A percentile compares a stretch with the other conserved stretches of the same genome.
Conservation (phyloP, 1,140 invertebrate genomes). For the Magallana ariakensis region DNA sequence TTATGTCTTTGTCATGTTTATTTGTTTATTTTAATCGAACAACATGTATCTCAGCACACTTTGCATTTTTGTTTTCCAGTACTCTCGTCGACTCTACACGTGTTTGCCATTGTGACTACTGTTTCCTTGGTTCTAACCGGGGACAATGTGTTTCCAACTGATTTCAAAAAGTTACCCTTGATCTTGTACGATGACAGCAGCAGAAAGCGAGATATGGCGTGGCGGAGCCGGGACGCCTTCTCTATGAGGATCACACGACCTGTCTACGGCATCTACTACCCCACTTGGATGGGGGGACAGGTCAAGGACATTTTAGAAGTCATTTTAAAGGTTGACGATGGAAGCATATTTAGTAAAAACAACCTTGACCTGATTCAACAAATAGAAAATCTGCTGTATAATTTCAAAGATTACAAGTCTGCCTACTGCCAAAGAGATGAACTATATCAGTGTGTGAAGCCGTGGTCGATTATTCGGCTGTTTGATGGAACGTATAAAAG, state of each 20-base stretch:
- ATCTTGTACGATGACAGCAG: conserved; percentile 45
- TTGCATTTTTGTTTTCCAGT: conserved; percentile 40
- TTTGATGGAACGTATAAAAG: conserved; percentile 59
- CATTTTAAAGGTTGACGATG: conserved; percentile 40
- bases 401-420: conserved; percentile 37
- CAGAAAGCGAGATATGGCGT: conserved; percentile 48
- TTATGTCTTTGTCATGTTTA: not conserved
- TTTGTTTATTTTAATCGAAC: too few relatives aligned
- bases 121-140: conserved; percentile 41
- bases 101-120: conserved; percentile 47
- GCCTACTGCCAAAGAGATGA: conserved; percentile 45
- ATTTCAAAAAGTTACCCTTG: conserved; percentile 52
- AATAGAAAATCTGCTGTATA: conserved; percentile 56
- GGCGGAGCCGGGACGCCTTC: conserved; percentile 43
- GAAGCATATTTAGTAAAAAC: conserved; percentile 54
- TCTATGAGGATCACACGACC: conserved; percentile 1
- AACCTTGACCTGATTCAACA: conserved; percentile 44
- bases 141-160: conserved; percentile 47
- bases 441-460: conserved; percentile 41
- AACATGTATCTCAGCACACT: not conserved
- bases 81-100: conserved; percentile 45
- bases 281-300: conserved; percentile 44
- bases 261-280: conserved; percentile 20
- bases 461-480: conserved; percentile 58
- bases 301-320: conserved; percentile 53